phyloP scores from a whole-genome alignment of 2,113 vertebrate species.

The Microtus montanus region DNA sequence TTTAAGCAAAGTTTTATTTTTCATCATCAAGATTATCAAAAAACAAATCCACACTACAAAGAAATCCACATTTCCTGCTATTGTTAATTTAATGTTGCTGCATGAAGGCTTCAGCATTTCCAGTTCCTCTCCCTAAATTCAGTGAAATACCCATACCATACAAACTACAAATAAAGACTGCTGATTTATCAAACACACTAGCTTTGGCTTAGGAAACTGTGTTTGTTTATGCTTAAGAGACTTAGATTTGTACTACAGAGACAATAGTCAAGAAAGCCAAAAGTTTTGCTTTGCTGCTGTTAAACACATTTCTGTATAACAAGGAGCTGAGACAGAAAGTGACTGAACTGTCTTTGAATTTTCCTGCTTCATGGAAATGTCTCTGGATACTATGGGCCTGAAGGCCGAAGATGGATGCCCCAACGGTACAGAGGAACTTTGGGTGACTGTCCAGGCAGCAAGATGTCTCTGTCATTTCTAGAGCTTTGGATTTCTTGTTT shows the following conservation, averaged over 20 bases:
- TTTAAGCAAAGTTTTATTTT: not conserved
- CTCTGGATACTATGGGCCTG: too few relatives aligned
- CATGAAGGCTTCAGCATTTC: not conserved
- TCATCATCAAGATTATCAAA: not conserved
- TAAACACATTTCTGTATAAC: not conserved
- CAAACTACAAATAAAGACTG: not conserved
- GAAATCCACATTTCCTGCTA: not conserved
- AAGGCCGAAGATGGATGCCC: too few relatives aligned
- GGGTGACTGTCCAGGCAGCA: too few relatives aligned
- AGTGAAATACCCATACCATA: not conserved
- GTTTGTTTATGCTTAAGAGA: not conserved
- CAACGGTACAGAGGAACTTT: too few relatives aligned
- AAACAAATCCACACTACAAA: not conserved
- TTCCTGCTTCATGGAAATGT: too few relatives aligned
- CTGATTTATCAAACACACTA: not conserved
- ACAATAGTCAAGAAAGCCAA: not conserved
- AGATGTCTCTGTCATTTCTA: too few relatives aligned
- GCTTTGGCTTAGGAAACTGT: not conserved
- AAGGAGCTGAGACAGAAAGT: not conserved
- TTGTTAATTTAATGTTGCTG: not conserved
- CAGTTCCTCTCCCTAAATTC: not conserved
- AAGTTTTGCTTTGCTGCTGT: not conserved
- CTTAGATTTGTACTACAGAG: too few relatives aligned
- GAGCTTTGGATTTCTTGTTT: too few relatives aligned
- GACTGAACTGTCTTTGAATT: too few relatives aligned